Conservation (phyloP, 2,797 vertebrate genomes). For the Crotalus adamanteus region DNA sequence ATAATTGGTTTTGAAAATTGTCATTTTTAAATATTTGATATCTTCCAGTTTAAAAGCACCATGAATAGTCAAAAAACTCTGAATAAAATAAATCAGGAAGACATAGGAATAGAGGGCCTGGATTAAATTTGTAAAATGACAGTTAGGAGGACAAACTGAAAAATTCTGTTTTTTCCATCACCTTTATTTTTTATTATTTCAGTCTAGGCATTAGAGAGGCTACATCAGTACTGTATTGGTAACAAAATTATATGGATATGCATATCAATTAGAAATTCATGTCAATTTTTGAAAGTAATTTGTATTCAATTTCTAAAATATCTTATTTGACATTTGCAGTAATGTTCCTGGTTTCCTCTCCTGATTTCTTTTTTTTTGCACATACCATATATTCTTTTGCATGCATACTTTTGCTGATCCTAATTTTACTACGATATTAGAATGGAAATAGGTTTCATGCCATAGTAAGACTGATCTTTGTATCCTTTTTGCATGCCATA, state of each 20-base stretch:
- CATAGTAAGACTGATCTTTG: not conserved
- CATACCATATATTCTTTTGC: not conserved
- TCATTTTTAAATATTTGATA: not conserved
- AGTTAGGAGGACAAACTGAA: too few relatives aligned
- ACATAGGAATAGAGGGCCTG: not conserved
- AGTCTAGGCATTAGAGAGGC: not conserved
- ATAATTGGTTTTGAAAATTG: not conserved
- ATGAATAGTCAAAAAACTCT: not conserved
- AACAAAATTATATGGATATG: not conserved
- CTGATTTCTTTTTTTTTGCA: not conserved
- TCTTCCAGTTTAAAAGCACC: not conserved
- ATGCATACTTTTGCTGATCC: not conserved
- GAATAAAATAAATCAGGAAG: not conserved
- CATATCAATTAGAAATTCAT: not conserved
- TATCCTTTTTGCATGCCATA: not conserved
- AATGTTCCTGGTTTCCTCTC: not conserved
- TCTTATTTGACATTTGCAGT: not conserved
- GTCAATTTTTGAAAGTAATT: not conserved
- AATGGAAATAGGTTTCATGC: not conserved
- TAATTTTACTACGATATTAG: not conserved
- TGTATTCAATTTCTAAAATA: not conserved
- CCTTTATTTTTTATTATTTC: not conserved
- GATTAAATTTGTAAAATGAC: not conserved
- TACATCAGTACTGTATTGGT: not conserved
- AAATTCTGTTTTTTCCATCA: not conserved